These are phyloP conservation scores for Mionectes olivaceus DNA, from an alignment of 2,797 vertebrate genomes.

Conservation along the genomic window DNA sequence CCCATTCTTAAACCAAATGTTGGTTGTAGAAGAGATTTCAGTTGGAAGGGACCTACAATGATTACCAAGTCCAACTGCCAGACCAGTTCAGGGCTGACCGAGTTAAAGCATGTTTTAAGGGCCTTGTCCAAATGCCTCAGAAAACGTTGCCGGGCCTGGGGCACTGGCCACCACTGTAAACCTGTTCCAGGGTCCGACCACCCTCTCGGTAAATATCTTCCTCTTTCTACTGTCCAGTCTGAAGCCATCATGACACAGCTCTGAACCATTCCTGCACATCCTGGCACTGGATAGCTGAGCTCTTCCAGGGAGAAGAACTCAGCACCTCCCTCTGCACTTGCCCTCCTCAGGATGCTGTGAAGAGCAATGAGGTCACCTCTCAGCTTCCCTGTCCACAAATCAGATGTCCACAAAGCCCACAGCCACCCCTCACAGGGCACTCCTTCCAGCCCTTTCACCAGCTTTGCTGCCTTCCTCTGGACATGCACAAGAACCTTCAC, in stretches of 20 bases:
- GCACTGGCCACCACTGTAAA: not conserved
- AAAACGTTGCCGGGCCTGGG: not conserved
- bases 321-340: not conserved
- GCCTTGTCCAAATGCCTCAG: not conserved
- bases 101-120: not conserved
- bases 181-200: not conserved
- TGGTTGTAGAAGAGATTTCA: not conserved
- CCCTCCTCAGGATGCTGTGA: not conserved
- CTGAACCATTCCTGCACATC: not conserved
- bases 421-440: not conserved
- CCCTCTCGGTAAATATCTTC: not conserved
- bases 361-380: not conserved
- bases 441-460: not conserved
- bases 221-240: not conserved
- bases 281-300: not conserved
- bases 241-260: accelerated
- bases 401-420: not conserved
- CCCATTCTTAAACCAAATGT: not conserved
- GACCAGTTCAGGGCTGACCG: not conserved
- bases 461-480: not conserved
- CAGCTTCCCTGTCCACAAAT: not conserved
- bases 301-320: not conserved
- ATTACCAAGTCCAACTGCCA: not conserved
- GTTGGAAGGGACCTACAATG: not conserved
- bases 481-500: not conserved